phyloP scores from a whole-genome alignment of 2,113 vertebrate species.

The Cygnus atratus region DNA sequence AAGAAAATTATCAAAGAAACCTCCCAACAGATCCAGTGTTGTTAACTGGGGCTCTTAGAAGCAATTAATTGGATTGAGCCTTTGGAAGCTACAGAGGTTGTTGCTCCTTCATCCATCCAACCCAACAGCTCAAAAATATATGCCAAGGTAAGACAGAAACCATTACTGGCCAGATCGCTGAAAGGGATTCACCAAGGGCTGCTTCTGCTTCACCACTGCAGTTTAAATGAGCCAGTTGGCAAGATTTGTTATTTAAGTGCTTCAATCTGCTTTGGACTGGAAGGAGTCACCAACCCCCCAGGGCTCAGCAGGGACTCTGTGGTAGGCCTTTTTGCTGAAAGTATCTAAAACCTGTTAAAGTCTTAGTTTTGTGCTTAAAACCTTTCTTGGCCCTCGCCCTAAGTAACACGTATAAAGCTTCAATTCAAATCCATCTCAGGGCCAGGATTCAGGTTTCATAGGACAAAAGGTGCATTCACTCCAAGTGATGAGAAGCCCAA shows the following conservation, averaged over 20 bases:
- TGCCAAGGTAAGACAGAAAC: neutral
- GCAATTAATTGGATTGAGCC: neutral
- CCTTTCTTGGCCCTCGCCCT: neutral
- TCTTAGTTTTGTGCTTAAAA: neutral
- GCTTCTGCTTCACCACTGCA: fast-evolving
- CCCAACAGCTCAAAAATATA: neutral
- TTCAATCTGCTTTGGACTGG: neutral
- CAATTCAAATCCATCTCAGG: neutral
- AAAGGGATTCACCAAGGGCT: neutral
- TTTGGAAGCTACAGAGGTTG: neutral
- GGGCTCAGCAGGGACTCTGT: neutral
- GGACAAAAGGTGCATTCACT: neutral
- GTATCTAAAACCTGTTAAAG: neutral
- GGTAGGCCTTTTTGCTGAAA: neutral
- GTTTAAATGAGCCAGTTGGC: neutral
- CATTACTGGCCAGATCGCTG: neutral
- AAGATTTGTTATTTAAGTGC: neutral
- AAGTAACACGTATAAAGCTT: neutral
- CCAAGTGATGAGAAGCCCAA: neutral
- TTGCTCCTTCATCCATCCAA: neutral
- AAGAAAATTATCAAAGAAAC: neutral
- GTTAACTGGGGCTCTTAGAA: neutral
- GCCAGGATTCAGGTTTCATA: neutral
- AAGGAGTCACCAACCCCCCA: neutral
- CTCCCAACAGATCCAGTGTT: neutral